Conservation (phyloP, 1,140 invertebrate species). For the Pseudoatta argentina region DNA sequence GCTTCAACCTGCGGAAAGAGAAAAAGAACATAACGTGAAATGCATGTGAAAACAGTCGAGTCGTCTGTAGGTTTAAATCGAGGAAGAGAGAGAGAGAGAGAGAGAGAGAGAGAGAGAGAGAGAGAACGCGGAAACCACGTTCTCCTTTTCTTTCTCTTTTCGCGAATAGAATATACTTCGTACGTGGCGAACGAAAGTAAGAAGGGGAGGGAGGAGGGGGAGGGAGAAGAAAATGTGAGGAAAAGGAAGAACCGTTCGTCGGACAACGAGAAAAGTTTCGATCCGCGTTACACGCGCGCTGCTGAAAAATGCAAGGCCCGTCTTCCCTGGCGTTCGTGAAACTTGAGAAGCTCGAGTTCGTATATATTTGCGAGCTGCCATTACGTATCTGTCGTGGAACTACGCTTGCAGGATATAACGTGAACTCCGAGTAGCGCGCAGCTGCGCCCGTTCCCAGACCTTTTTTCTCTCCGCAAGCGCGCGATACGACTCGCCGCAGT, state of each 20-base stretch:
- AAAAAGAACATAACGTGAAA: not conserved
- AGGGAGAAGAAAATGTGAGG: constrained; percentile 2
- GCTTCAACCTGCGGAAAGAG: constrained; percentile 90
- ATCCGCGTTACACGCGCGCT: constrained; percentile 52
- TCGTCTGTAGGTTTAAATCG: not conserved
- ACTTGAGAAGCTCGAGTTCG: constrained; percentile 61
- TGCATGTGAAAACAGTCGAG: constrained; percentile 29
- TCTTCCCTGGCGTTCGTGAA: constrained; percentile 46
- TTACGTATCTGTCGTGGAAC: constrained; percentile 72
- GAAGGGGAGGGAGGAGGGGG: too few species aligned
- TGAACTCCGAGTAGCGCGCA: constrained; percentile 64
- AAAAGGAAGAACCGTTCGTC: constrained; percentile 32
- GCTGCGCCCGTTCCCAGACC: constrained; percentile 77
- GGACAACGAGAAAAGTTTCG: constrained; percentile 72
- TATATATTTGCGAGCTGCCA: constrained; percentile 72
- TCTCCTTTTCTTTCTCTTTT: not conserved
- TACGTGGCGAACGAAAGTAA: constrained; percentile 55
- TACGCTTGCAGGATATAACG: constrained; percentile 72
- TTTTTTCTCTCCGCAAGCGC: constrained; percentile 31
- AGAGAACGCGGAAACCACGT: not conserved
- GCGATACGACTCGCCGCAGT: constrained; percentile 23
- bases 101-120: constrained; percentile 45
- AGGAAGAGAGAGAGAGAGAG: constrained; percentile 11
- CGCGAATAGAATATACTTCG: constrained; percentile 48
- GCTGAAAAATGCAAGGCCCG: constrained; percentile 70